These are phyloP conservation scores for Calidris pygmaea DNA, from an alignment of 2,113 vertebrate species.

Conservation along the genomic window DNA sequence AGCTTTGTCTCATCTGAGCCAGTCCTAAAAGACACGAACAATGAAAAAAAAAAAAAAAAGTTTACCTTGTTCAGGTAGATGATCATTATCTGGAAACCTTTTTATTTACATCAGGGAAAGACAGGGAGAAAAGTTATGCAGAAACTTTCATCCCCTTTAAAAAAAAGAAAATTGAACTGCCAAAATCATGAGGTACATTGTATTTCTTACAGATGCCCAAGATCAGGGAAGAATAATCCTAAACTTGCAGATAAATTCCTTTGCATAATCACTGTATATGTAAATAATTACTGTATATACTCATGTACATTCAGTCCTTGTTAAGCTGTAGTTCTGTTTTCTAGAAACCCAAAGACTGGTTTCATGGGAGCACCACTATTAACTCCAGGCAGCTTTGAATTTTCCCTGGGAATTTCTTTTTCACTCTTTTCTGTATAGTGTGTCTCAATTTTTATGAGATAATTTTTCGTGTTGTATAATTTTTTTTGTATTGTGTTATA, in stretches of 20 bases:
- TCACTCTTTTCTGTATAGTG: background rate
- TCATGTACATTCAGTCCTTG: background rate
- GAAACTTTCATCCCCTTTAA: background rate
- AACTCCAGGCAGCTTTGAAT: conserved; percentile 2
- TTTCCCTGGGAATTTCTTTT: background rate
- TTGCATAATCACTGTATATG: background rate
- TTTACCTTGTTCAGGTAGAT: background rate
- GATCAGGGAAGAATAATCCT: conserved; percentile 24
- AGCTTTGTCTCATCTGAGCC: background rate
- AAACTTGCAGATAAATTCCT: background rate
- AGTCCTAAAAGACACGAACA: background rate
- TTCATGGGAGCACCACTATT: background rate
- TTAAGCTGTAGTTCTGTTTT: background rate
- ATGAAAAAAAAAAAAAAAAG: background rate
- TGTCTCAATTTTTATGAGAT: background rate
- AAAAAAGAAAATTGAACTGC: background rate
- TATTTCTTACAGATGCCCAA: background rate
- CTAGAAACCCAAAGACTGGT: background rate
- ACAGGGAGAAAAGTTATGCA: background rate
- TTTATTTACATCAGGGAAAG: conserved; percentile 23
- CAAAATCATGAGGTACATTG: background rate
- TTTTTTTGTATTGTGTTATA: background rate
- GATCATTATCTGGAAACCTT: background rate
- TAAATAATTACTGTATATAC: background rate
- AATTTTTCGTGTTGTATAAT: background rate